Evolutionary conservation across 1,140 invertebrate genomes (phyloP).

Genomic region (Drosophila pseudoananassae): DNA sequence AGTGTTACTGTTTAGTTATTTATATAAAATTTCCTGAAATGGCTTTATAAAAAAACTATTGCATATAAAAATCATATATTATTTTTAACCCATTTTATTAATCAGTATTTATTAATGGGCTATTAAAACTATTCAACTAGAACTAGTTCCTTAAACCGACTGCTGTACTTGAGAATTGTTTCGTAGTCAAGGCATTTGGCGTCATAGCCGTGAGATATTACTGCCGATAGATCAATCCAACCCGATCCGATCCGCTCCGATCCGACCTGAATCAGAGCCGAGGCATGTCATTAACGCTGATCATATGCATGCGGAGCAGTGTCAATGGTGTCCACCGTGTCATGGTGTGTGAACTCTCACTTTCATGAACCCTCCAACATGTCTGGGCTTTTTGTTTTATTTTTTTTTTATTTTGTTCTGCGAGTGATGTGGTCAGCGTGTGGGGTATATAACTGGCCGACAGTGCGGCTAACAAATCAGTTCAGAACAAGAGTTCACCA

Average conservation of each 20-base stretch:
- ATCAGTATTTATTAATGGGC: neutral
- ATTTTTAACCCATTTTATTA: neutral
- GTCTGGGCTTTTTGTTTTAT: neutral
- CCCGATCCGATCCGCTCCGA: conserved; percentile 6
- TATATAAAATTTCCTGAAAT: neutral
- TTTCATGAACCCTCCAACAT: conserved; percentile 70
- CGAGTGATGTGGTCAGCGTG: conserved; percentile 33
- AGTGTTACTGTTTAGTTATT: neutral
- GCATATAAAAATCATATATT: too few relatives aligned
- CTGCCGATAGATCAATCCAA: conserved; percentile 16
- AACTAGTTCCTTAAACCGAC: conserved; percentile 27
- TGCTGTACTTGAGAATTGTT: neutral
- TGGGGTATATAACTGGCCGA: conserved; percentile 65
- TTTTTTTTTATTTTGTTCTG: neutral
- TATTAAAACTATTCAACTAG: neutral
- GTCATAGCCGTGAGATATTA: conserved; percentile 15
- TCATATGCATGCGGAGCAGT: conserved; percentile 61
- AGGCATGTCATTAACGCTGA: conserved; percentile 67
- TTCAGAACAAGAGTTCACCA: conserved; percentile 79
- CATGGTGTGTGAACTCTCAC: conserved; percentile 64
- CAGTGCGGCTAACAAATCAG: conserved; percentile 58
- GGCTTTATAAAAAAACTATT: neutral
- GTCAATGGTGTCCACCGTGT: conserved; percentile 24
- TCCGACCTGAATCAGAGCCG: conserved; percentile 25
- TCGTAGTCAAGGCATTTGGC: conserved; percentile 9